Base-by-base conservation (phyloP, 2,888 invertebrate genomes). In the Chouioia cunea region DNA sequence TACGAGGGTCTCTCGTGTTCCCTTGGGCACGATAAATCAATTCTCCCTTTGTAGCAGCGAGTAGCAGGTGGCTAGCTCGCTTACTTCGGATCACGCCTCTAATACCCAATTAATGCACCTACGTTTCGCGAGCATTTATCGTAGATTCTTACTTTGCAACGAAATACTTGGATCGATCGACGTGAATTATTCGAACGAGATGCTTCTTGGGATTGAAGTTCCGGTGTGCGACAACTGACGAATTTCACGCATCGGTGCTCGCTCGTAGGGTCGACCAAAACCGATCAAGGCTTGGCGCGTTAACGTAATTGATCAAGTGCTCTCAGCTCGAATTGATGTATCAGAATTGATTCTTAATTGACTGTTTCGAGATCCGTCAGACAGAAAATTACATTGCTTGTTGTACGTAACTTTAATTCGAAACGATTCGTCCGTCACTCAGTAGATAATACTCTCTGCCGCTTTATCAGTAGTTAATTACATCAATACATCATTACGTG, bases 21-120 rank as follows among this genome's bases (percentile, higher is more conserved):
- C 84, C 83, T 70, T 67, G 83, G 81, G 84, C 79, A 74, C 82
- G 78, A 84, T 84, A 85, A 84, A 85, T 84, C 85, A 84, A 84
- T 83, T 82, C 83, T 77, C 79, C 79, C 71, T 74, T n/a, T n/a
- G n/a, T n/a, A n/a, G n/a, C n/a, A n/a, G 59, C 69, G 54, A 77
- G 83, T 82, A 84, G 84, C 84, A 85, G 85, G 85, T 85, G 84
- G 85, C 81, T 78, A 73, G 75, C 78, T 80, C 80, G 77, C 79
- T 79, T 77, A 79, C 78, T 76, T 73, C 76, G 79, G 77, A 81
- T 80, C 81, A 77, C 79, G 80, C 81, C 82, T 83, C 83, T 84
- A 85, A 85, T 85, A 82, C 83, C 82, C 83, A 84, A 85, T 85
- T 85, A 85, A 84, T 83, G 82, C 76, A 73, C 74, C 72, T 74